Base-by-base conservation (phyloP, 2,113 vertebrate genomes). In the Chiloscyllium plagiosum region DNA sequence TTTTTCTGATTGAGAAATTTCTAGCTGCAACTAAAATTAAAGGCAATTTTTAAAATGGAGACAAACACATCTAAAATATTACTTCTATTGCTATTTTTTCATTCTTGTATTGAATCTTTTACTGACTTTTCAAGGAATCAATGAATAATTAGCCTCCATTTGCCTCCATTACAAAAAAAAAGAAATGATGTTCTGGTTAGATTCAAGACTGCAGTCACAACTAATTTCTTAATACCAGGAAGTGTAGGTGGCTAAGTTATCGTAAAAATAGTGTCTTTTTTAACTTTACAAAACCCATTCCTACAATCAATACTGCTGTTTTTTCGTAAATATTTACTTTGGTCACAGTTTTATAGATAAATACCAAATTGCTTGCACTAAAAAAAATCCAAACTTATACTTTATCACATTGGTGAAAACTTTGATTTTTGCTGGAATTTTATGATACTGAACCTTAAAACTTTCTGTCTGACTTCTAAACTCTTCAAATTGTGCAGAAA, bases 21-120 rank as follows among this genome's bases (percentile, higher is more conserved):
- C 96, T 92, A 98, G 94, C 65, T 97, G 97, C 52, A 96, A 50
- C 98, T 98, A 96, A 65, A 96, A 95, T 96, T 52, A 26, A 37
- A 83, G 87, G 17, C 24, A 26, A 29, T 33, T 95, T 95, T 52
- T 26, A 76, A 70, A 95, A 70, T 70, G 22, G 69, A 72, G 52
- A 95, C 26, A 72, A 72, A 2, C 47, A 15, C 26, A 70, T 95
- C n/a, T 95, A 37, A 70, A 70, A 50, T 47, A 50, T 47, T 47
- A 68, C 70, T 72, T 94, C 20, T 1, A 95, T 29, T 52, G 50
- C 72, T 29, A 29, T 72, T 72, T 72, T 72, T 1, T 29, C 29
- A 50, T 7, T 15, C 13, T 70, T 17, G 8, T 94, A 33, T 72
- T 29, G 68, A 17, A 93, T 42, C 24, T 90, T 94, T 90, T 61